These are phyloP conservation scores for Zaprionus africanus DNA, from an alignment of 1,140 invertebrate species.

Conservation along the genomic window DNA sequence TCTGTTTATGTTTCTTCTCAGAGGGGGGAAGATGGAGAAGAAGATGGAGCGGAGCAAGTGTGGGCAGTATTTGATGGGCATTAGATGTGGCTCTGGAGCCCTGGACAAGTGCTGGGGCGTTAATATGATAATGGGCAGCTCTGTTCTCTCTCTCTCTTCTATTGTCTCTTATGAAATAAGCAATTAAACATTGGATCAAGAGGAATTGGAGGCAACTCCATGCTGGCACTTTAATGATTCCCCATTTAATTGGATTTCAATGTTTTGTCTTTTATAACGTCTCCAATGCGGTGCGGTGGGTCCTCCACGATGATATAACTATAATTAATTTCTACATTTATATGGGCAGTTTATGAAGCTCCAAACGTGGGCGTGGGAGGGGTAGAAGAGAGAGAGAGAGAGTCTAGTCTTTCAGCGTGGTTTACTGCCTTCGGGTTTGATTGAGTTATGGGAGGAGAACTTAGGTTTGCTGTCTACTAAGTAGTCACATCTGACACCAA, in stretches of 20 bases:
- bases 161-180: slow-evolving; percentile 71
- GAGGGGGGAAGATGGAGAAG: neutral
- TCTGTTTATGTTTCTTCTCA: slow-evolving; percentile 1
- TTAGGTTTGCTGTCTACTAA: slow-evolving; percentile 15
- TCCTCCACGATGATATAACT: slow-evolving; percentile 51
- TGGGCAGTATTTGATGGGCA: slow-evolving; percentile 41
- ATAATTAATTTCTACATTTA: slow-evolving; percentile 81
- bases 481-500: slow-evolving; percentile 34
- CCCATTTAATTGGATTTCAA: slow-evolving; percentile 80
- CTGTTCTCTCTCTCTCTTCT: slow-evolving; percentile 57
- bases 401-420: slow-evolving; percentile 9
- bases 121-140: slow-evolving; percentile 81
- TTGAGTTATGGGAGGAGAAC: slow-evolving; percentile 67
- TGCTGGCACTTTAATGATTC: slow-evolving; percentile 72
- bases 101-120: slow-evolving; percentile 45
- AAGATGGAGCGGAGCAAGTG: slow-evolving; percentile 21
- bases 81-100: slow-evolving; percentile 21
- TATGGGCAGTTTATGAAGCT: slow-evolving; percentile 75
- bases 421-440: slow-evolving; percentile 57
- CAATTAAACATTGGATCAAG: slow-evolving; percentile 63
- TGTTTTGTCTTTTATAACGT: slow-evolving; percentile 57
- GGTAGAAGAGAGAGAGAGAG: neutral
- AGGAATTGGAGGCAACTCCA: slow-evolving; percentile 66
- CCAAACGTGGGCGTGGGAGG: slow-evolving; percentile 25
- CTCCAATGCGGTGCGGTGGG: slow-evolving; percentile 51